A percentile compares a stretch with the other conserved stretches of the same genome.
phyloP scores from a whole-genome alignment of 2,888 invertebrate species.

The Machimus rusticus region DNA sequence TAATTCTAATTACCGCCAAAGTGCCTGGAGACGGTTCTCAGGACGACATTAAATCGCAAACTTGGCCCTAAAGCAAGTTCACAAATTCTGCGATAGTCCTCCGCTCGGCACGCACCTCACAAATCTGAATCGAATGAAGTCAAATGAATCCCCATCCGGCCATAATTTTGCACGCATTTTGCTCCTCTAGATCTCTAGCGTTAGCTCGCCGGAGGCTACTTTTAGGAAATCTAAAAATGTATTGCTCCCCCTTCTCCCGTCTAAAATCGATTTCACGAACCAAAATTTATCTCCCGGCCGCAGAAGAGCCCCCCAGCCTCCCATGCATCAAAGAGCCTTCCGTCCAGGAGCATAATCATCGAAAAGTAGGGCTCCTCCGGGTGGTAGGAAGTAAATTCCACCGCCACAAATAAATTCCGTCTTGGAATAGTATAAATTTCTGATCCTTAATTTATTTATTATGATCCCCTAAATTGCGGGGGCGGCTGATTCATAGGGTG shows the following conservation, averaged over 20 bases:
- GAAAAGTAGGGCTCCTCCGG: background rate
- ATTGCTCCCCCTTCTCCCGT: background rate
- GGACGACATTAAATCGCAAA: background rate
- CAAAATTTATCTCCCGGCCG: background rate
- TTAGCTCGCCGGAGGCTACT: background rate
- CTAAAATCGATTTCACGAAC: conserved; percentile 11
- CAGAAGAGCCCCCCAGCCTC: background rate
- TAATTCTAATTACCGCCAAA: background rate
- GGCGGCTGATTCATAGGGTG: background rate
- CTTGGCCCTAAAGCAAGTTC: background rate
- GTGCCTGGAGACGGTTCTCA: background rate
- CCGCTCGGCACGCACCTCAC: background rate
- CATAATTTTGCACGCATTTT: background rate
- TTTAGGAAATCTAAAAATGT: conserved; percentile 27
- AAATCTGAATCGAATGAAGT: background rate
- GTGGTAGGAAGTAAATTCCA: conserved; percentile 20
- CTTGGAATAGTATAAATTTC: conserved; percentile 40
- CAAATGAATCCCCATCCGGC: background rate
- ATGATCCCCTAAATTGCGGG: conserved; percentile 14
- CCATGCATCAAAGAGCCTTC: background rate
- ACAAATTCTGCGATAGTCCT: background rate
- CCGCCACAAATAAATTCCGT: conserved; percentile 36
- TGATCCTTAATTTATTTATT: conserved; percentile 44
- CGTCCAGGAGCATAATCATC: conserved; percentile 5
- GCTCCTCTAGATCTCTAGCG: background rate